Conservation (phyloP, 2,113 vertebrate genomes). For the Eptesicus fuscus region DNA sequence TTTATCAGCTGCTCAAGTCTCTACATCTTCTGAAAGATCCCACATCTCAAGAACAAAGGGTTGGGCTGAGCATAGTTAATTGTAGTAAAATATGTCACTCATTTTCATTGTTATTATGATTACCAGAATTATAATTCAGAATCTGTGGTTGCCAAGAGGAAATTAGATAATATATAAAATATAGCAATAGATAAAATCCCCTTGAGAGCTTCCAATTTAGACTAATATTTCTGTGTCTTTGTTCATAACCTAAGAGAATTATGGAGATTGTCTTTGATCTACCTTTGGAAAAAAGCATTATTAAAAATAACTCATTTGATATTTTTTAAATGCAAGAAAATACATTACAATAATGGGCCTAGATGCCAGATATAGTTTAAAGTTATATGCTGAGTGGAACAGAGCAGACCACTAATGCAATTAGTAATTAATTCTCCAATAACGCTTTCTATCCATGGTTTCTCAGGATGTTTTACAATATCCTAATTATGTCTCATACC, state of each 20-base stretch:
- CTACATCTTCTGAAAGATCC: neutral
- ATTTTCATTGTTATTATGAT: constrained; percentile 4
- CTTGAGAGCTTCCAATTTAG: neutral
- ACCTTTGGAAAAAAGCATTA: constrained; percentile 20
- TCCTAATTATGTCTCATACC: neutral
- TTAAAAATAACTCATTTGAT: constrained; percentile 26
- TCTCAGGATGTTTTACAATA: neutral
- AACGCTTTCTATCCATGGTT: neutral
- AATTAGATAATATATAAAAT: constrained; percentile 29
- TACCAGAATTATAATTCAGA: constrained; percentile 29
- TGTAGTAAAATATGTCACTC: neutral
- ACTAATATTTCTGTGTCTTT: constrained; percentile 45
- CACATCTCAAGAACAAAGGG: neutral
- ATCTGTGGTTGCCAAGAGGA: constrained; percentile 11
- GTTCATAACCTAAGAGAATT: constrained; percentile 7
- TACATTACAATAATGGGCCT: neutral
- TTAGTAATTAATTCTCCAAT: neutral
- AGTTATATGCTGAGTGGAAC: neutral
- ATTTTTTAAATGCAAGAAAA: constrained; percentile 1
- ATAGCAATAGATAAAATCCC: constrained; percentile 4
- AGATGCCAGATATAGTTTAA: neutral
- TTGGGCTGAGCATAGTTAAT: neutral
- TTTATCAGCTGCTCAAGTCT: rapidly evolving
- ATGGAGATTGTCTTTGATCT: constrained; percentile 38
- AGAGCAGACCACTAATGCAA: neutral